Evolutionary conservation across 2,888 invertebrate species (phyloP).

Genomic region (Nemapogon koenigi): DNA sequence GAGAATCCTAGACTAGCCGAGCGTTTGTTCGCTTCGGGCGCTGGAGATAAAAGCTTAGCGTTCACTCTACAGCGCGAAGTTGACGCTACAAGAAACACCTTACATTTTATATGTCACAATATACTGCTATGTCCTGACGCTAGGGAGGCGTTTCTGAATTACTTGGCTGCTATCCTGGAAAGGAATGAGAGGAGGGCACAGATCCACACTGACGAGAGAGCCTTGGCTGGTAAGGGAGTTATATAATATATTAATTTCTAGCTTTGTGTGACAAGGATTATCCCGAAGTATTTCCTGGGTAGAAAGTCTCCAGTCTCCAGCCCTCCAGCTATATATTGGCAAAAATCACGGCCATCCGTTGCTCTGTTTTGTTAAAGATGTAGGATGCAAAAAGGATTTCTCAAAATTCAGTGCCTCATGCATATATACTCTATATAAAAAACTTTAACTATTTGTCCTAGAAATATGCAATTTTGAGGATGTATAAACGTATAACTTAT

Average conservation of each 20-base stretch:
- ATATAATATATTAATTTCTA: no score
- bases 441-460: no score
- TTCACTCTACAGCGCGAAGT: conserved; percentile 79
- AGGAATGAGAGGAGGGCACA: conserved; percentile 89
- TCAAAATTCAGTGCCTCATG: no score
- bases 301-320: no score
- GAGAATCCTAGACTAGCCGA: conserved; percentile 91
- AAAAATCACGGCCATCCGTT: background rate
- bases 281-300: background rate
- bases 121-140: conserved; percentile 83
- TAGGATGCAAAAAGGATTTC: no score
- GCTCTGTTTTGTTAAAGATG: no score
- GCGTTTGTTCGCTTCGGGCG: conserved; percentile 63
- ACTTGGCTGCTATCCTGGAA: conserved; percentile 77
- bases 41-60: conserved; percentile 70
- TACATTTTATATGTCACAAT: conserved; percentile 84
- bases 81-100: conserved; percentile 75
- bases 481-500: no score
- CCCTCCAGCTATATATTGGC: no score
- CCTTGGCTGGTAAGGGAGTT: conserved; percentile 68
- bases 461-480: no score
- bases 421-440: no score
- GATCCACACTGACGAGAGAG: conserved; percentile 86
- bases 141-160: conserved; percentile 79
- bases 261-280: no score